Evolutionary conservation across 1,140 invertebrate genomes (phyloP).

Genomic region (Meloidogyne floridensis): DNA sequence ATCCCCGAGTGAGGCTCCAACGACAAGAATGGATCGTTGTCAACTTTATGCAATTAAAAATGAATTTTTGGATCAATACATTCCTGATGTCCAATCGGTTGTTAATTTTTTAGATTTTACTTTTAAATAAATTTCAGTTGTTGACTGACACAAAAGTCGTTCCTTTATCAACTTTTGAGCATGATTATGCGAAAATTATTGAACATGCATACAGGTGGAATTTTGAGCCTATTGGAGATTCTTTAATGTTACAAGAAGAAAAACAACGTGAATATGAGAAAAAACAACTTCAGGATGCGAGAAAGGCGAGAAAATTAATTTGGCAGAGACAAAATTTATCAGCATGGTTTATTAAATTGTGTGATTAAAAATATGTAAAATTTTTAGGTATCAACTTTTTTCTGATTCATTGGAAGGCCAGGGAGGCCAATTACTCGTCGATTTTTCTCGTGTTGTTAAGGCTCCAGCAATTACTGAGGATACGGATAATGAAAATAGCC

Average conservation of each 20-base stretch:
- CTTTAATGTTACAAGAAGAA: slow-evolving; percentile 31
- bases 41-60: slow-evolving; percentile 38
- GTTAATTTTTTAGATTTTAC: not conserved
- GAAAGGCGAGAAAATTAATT: slow-evolving; percentile 40
- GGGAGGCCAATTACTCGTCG: slow-evolving; percentile 60
- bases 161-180: not conserved
- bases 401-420: slow-evolving; percentile 63
- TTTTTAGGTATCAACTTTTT: slow-evolving; percentile 62
- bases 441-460: slow-evolving; percentile 60
- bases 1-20: slow-evolving; percentile 36
- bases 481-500: not conserved
- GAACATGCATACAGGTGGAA: slow-evolving; percentile 39
- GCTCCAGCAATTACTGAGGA: slow-evolving; percentile 41
- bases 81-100: slow-evolving; percentile 37
- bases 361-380: not conserved
- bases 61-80: slow-evolving; percentile 48
- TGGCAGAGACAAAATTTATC: slow-evolving; percentile 46
- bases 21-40: slow-evolving; percentile 22
- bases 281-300: slow-evolving; percentile 19
- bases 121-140: not conserved
- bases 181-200: slow-evolving; percentile 34
- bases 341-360: slow-evolving; percentile 47
- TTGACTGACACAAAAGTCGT: not conserved
- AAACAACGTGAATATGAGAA: slow-evolving; percentile 29
- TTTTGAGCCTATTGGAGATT: slow-evolving; percentile 40